These are phyloP conservation scores for Drosophila neotestacea DNA, from an alignment of 2,888 invertebrate genomes.

Conservation along the genomic window DNA sequence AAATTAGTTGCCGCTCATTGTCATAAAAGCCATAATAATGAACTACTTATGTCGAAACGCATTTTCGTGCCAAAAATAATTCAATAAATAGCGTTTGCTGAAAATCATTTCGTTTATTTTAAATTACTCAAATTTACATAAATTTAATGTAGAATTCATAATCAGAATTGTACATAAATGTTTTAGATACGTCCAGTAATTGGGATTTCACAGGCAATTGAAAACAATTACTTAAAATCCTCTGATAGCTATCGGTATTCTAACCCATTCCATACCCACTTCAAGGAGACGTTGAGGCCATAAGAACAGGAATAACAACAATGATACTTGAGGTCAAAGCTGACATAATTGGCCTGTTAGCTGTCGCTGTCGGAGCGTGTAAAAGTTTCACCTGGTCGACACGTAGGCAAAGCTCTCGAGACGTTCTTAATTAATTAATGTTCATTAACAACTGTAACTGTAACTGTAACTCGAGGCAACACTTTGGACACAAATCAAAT, in stretches of 20 bases:
- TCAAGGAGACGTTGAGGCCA: conserved; percentile 23
- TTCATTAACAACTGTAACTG: conserved; percentile 62
- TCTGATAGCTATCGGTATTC: conserved; percentile 1
- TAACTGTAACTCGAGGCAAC: conserved; percentile 34
- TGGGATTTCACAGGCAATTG: conserved; percentile 26
- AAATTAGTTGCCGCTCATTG: conserved; percentile 46
- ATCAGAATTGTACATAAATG: conserved; percentile 10
- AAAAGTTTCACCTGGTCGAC: conserved; percentile 55
- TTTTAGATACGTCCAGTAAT: conserved; percentile 1
- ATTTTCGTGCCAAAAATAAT: conserved; percentile 34
- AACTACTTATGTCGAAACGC: conserved; percentile 17
- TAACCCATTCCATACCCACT: not conserved
- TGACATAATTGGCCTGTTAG: conserved; percentile 66
- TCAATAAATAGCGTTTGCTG: conserved; percentile 31
- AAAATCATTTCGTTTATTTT: conserved; percentile 32
- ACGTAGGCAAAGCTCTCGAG: conserved; percentile 43
- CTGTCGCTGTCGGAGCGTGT: conserved; percentile 28
- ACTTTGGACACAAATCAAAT: conserved; percentile 70
- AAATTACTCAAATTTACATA: conserved; percentile 46
- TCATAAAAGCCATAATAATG: conserved; percentile 26
- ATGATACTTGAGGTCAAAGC: conserved; percentile 35
- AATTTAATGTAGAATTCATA: conserved; percentile 18
- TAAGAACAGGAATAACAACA: conserved; percentile 22
- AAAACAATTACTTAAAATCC: conserved; percentile 37
- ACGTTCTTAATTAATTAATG: conserved; percentile 71